Evolutionary conservation across 2,797 vertebrate species (phyloP), one percentile per base, ranked within the genome.

Genomic region (Ammospiza maritima): DNA sequence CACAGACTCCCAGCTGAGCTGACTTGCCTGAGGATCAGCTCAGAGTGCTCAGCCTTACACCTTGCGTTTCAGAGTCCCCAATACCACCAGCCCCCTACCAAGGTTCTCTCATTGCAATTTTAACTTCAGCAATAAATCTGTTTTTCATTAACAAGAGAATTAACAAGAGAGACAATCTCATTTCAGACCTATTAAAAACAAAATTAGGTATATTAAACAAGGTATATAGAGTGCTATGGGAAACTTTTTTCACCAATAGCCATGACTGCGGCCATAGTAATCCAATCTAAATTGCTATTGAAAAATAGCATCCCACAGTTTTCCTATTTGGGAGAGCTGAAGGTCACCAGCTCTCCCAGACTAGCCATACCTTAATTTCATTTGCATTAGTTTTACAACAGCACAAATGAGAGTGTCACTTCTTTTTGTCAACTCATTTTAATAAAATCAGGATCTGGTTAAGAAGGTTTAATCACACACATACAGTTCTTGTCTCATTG

Each of bases 161-260:
- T 96, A 96, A 79, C 90, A 90, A 64, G 90, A 95, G 74, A 92
- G 67, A 76, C 44, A 79, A 92, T 90, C 92, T 93, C 45, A 92
- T 94, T 93, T 95, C 88, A 93, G 58, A 81, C 40, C 80, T 78
- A 95, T 92, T 94, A 90, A 90, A 95, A 95, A 45, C 90, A 94
- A 91, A 96, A 95, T 91, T 94, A 94, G 48, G 21, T 79, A 36
- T 87, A 89, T 93, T 91, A 91, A 94, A 89, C 40, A 90, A 88
- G 74, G 36, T 81, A 53, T 85, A 79, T 82, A 78, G 93, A 82
- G 78, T 84, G 62, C 29, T 91, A 13, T 32, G 71, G 64, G 77
- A 94, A 90, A 94, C 34, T 89, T 94, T 85, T 93, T 94, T 85
- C 64, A 50, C 62, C 66, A 65, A 6, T 88, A 88, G 61, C 20